These are phyloP conservation scores for Felis chaus DNA, from an alignment of 2,113 vertebrate species.

Conservation along the genomic window DNA sequence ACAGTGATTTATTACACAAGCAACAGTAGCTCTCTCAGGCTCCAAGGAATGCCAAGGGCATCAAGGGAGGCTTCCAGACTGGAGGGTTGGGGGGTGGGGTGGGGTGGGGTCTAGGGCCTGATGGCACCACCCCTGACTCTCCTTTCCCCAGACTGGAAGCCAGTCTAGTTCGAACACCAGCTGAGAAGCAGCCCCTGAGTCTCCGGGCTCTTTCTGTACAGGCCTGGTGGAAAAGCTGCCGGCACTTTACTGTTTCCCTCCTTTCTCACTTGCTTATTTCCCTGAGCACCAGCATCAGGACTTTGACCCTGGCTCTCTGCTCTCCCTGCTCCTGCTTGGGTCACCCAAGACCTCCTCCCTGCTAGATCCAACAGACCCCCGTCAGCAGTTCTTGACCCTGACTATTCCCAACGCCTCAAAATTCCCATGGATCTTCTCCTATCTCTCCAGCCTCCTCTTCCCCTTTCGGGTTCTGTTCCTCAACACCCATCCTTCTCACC, in stretches of 20 bases:
- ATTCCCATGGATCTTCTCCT: neutral
- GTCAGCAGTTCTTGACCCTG: neutral
- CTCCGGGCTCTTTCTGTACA: neutral
- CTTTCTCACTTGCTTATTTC: neutral
- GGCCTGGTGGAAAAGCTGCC: neutral
- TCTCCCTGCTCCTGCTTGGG: neutral
- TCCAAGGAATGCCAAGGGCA: neutral
- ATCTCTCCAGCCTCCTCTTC: neutral
- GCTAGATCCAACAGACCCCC: neutral
- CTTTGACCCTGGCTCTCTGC: neutral
- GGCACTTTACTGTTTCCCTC: too few species aligned
- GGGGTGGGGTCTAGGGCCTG: neutral
- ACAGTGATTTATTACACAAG: neutral
- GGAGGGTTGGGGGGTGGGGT: neutral
- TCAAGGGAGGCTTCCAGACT: neutral
- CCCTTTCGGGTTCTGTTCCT: neutral
- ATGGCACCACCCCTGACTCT: neutral
- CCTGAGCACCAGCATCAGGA: neutral
- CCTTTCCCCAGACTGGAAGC: neutral
- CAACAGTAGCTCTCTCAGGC: neutral
- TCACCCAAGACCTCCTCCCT: neutral
- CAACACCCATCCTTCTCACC: neutral
- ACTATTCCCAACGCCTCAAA: neutral
- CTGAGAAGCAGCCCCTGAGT: neutral
- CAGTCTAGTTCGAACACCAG: neutral